Percentiles rank a stretch among this genome's conserved stretches.
Evolutionary conservation across 2,888 invertebrate genomes (phyloP).

Genomic region (Polydrusus tereticollis): DNA sequence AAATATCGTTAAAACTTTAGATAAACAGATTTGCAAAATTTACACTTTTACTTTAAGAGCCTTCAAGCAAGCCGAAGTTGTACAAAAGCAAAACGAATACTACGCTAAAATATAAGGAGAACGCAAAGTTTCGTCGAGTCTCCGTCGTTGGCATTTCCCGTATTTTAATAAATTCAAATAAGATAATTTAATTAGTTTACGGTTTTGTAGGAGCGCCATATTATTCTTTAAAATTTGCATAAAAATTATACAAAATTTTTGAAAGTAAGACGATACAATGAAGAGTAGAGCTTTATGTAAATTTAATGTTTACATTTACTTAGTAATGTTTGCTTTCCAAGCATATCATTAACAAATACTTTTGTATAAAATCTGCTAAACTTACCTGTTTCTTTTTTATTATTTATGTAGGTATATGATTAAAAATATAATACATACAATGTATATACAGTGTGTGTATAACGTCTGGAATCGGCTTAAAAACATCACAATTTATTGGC

Average conservation of each 20-base stretch:
- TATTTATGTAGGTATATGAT: too few species aligned
- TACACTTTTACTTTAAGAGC: constrained; percentile 25
- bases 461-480: too few species aligned
- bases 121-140: constrained; percentile 20
- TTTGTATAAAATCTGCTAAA: background rate
- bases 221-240: constrained; percentile 34
- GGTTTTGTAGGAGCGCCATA: constrained; percentile 15
- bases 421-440: too few species aligned
- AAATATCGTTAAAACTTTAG: constrained; percentile 11
- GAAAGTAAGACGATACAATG: constrained; percentile 9
- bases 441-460: too few species aligned
- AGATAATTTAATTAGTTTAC: constrained; percentile 34
- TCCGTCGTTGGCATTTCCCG: constrained; percentile 31
- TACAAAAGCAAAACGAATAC: constrained; percentile 29
- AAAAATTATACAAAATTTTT: constrained; percentile 21
- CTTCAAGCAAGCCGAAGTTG: constrained; percentile 1
- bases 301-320: constrained; percentile 12
- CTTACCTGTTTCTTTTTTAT: background rate
- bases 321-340: constrained; percentile 19
- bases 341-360: background rate
- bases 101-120: constrained; percentile 19
- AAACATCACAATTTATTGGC: too few species aligned
- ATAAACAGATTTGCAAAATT: constrained; percentile 14
- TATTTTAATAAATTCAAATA: constrained; percentile 39
- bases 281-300: constrained; percentile 11